Evolutionary conservation across 2,797 vertebrate species (phyloP), one percentile per base, ranked within the genome.

Genomic region (Macropus fuliginosus): DNA sequence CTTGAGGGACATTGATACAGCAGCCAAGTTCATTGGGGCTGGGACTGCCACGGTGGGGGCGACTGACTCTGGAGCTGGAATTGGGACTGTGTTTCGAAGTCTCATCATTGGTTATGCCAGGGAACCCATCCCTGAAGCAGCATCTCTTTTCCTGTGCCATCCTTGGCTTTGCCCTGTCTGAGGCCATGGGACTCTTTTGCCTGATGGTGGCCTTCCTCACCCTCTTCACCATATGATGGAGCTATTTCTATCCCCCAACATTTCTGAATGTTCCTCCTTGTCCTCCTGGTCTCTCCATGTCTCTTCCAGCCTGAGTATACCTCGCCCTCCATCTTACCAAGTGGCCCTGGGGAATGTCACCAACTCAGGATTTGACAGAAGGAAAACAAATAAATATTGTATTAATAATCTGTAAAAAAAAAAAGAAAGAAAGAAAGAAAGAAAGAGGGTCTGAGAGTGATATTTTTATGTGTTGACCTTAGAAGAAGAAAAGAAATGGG

Each of bases 151-250:
- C 99, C 95, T 99, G 99, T 0, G 99, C 99, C 98, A 99, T 99
- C 98, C 97, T 99, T 99, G 99, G 99, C 54, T 99, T 99, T 9
- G 99, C 99, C 54, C 98, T 99, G 81, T 99, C 99, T 0, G 99
- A 99, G 98, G 99, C 99, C 97, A 99, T 99, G 99, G 99, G 99
- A 97, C 99, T 99, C 28, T 99, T 99, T 98, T 99, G 99, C 98
- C 98, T 99, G 98, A 99, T 99, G 99, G 99, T 99, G 98, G 99
- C 99, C 74, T 99, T 99, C 98, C 99, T 99, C 97, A 99, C 99
- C 98, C 99, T 99, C 97, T 99, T 99, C 21, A 99, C 99, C 98
- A 99, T 99, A 99, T 99, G 99, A 99, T 92, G 50, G 92, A 97
- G 93, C 91, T 0, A 0, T 96, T 46, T 18, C 59, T 95, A 94